Conservation (phyloP, 1,140 invertebrate genomes). For the Archivesica marissinica region DNA sequence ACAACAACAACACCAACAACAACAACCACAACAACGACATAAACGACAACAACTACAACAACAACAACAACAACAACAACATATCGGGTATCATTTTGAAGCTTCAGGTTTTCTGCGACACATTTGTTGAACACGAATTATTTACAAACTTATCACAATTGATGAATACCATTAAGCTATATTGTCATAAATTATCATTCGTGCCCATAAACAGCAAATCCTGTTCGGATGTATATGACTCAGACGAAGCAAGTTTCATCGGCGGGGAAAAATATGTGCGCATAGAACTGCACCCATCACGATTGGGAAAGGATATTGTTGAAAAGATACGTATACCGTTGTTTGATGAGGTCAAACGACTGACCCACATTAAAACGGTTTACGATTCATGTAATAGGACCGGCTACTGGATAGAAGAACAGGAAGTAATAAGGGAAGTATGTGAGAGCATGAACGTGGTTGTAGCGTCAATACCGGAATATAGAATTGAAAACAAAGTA, state of each 20-base stretch:
- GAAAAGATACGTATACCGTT: not conserved
- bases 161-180: not conserved
- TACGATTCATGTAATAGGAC: not conserved
- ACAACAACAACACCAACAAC: not conserved
- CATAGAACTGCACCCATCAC: not conserved
- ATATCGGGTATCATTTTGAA: not conserved
- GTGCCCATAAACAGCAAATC: not conserved
- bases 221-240: not conserved
- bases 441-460: not conserved
- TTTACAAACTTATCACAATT: not conserved
- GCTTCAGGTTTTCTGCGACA: not conserved
- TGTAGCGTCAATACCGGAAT: not conserved
- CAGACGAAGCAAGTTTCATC: not conserved
- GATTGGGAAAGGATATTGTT: not conserved
- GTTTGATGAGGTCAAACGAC: not conserved
- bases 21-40: not conserved
- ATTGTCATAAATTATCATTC: not conserved
- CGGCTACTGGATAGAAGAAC: not conserved
- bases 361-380: not conserved
- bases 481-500: not conserved
- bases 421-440: not conserved
- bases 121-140: not conserved
- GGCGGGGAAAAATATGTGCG: not conserved
- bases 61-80: not conserved
- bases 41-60: too few species aligned